Conservation (phyloP, 2,113 vertebrate genomes). For the Paramormyrops kingsleyae region DNA sequence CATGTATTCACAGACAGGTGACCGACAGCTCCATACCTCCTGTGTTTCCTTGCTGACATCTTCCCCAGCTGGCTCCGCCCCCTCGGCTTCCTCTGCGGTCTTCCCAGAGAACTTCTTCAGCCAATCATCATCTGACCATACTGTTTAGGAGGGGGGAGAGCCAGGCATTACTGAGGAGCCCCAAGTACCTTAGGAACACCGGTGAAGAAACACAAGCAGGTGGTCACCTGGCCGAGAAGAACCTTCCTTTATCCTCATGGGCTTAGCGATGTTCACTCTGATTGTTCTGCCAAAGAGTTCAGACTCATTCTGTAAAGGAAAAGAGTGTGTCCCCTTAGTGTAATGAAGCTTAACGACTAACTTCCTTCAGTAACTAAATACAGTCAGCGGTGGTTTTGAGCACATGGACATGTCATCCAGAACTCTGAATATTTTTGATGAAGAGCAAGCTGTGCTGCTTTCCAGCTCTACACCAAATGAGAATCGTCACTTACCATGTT, state of each 20-base stretch:
- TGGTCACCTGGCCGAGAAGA: slow-evolving; percentile 82
- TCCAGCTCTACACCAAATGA: neutral
- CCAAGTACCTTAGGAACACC: neutral
- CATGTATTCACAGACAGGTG: neutral
- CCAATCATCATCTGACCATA: slow-evolving; percentile 98
- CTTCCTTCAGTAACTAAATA: neutral
- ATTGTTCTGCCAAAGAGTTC: slow-evolving; percentile 93
- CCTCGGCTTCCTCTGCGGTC: slow-evolving; percentile 79
- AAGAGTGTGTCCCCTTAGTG: neutral
- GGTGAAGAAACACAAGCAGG: neutral
- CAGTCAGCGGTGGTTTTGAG: neutral
- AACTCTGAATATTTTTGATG: neutral
- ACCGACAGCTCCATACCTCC: slow-evolving; percentile 58
- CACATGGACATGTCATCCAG: neutral
- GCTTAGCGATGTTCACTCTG: slow-evolving; percentile 91
- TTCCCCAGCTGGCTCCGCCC: slow-evolving; percentile 60
- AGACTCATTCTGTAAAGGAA: slow-evolving; percentile 76
- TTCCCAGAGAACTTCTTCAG: slow-evolving; percentile 96
- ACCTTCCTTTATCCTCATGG: slow-evolving; percentile 94
- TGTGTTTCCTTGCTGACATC: slow-evolving; percentile 57
- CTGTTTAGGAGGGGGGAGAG: slow-evolving; percentile 45
- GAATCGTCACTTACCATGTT: slow-evolving; percentile 15
- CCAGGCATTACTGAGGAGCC: neutral
- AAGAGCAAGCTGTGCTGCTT: neutral
- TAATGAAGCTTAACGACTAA: neutral